Percentiles rank a stretch among this genome's conserved stretches.
These are phyloP conservation scores for Allolobophora icterica DNA, from an alignment of 2,888 invertebrate species.

Conservation along the genomic window DNA sequence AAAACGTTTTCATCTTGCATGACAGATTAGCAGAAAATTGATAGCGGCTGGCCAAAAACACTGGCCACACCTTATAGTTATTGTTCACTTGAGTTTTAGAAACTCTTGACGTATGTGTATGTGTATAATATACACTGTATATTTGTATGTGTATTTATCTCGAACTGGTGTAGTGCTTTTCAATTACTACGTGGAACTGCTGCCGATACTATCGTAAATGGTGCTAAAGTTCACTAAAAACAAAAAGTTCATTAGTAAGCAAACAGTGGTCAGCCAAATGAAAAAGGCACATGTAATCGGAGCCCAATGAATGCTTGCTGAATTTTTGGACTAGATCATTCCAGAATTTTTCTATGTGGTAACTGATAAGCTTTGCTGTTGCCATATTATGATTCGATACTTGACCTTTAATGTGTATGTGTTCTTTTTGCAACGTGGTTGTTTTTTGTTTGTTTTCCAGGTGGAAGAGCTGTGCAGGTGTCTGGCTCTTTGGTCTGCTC, in stretches of 20 bases:
- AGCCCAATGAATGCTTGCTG: not conserved
- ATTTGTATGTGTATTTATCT: not conserved
- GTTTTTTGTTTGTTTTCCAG: conserved; percentile 20
- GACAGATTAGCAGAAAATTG: too few relatives aligned
- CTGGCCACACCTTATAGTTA: not conserved
- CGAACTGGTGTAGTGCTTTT: not conserved
- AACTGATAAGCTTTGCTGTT: not conserved
- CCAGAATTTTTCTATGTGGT: not conserved
- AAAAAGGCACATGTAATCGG: not conserved
- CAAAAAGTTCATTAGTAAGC: not conserved
- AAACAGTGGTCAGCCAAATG: not conserved
- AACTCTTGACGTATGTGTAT: not conserved
- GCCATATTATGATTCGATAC: not conserved
- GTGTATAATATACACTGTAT: not conserved
- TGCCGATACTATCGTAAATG: not conserved
- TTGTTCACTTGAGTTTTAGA: not conserved
- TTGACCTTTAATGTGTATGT: not conserved
- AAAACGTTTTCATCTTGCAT: too few relatives aligned
- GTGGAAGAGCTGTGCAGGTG: conserved; percentile 36
- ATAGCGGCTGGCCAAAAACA: too few relatives aligned
- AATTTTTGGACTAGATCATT: not conserved
- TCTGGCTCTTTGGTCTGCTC: conserved; percentile 28
- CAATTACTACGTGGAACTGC: not conserved
- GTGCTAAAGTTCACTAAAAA: not conserved
- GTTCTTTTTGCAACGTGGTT: not conserved